Evolutionary conservation across 2,888 invertebrate species (phyloP), one percentile per base, ranked within the genome.

Genomic region (Timema cristinae): DNA sequence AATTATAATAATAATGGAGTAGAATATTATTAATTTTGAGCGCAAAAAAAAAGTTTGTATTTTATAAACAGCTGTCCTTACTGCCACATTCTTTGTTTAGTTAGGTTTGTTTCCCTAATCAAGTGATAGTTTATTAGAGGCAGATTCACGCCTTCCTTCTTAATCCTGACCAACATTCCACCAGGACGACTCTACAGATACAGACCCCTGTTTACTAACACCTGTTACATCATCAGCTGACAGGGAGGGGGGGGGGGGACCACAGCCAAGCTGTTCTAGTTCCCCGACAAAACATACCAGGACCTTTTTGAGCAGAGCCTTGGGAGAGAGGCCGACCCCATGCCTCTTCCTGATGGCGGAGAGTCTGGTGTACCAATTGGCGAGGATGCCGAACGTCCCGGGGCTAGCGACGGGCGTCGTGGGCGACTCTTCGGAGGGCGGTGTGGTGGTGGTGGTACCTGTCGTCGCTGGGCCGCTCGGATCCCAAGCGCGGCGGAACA

Each of bases 261-360:
- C n/a, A 54, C 32, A 32, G 4, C 32, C 32, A 2, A 32, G 1
- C 32, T 32, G 32, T 32, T 4, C 32, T 32, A 32, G 32, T 32
- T 32, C 32, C 70, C 70, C 63, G 70, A 63, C 63, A 63, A n/a
- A 59, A 70, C 73, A 13, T 56, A 67, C 68, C 70, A 70, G 63
- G 48, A 59, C 61, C 71, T 50, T 66, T 61, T 66, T 70, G 13
- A 66, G 70, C 32, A 51, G 16, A 8, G 70, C 50, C 54, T 49
- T 69, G 50, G 69, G 69, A 13, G 69, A 69, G 48, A 61, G 32
- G 8, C 56, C 56, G 15, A 51, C 68, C 71, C 78, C 76, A 67
- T 80, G 81, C 59, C 80, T 78, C 73, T 78, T 79, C 76, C 80
- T 81, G 70, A 81, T 81, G 76, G 81, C 81, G 49, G 81, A 80